phyloP scores from a whole-genome alignment of 2,888 invertebrate species.

The Scelioninae gen. 2 region DNA sequence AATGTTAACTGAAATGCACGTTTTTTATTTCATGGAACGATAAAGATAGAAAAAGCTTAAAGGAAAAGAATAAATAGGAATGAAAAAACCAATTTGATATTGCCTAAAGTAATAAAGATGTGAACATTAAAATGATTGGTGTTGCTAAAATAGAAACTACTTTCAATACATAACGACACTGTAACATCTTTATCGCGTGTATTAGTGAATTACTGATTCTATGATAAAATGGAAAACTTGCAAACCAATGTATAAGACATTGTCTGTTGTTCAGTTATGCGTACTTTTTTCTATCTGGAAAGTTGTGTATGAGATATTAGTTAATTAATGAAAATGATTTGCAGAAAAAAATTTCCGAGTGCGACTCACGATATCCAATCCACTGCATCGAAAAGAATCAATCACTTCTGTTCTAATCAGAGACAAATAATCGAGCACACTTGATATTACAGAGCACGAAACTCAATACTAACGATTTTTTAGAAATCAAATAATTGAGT shows the following conservation, averaged over 20 bases:
- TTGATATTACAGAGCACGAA: neutral
- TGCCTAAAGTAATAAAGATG: constrained; percentile 1
- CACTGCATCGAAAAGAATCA: neutral
- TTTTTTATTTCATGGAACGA: neutral
- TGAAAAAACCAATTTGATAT: neutral
- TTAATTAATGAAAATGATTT: constrained; percentile 2
- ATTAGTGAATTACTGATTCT: neutral
- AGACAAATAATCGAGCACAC: neutral
- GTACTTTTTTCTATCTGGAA: constrained; percentile 1
- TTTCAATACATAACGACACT: constrained; percentile 3
- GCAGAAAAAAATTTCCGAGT: too few species aligned
- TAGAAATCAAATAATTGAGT: constrained; percentile 10
- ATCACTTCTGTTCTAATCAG: neutral
- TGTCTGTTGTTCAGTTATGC: neutral
- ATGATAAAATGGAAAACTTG: neutral
- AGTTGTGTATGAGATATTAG: neutral
- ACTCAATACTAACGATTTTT: neutral
- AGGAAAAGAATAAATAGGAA: too few species aligned
- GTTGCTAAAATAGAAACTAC: neutral
- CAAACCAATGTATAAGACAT: too few species aligned
- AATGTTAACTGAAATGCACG: too few species aligned
- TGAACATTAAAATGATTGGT: neutral
- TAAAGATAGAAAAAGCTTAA: neutral
- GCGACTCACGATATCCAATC: neutral
- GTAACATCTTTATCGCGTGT: neutral